Conservation (phyloP, 1,140 invertebrate species). For the Drosophila micromelanica region DNA sequence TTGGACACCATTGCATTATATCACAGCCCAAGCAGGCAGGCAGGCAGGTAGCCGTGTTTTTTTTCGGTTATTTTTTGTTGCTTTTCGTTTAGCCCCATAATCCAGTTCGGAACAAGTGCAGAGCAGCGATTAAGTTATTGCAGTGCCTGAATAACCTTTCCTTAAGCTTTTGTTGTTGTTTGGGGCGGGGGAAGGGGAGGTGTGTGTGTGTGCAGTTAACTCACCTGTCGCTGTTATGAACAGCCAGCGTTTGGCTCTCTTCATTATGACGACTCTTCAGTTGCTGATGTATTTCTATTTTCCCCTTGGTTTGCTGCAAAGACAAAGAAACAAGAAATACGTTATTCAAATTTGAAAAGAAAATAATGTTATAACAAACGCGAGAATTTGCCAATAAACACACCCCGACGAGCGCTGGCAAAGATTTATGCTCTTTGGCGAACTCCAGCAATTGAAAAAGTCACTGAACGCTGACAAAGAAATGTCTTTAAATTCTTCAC, state of each 20-base stretch:
- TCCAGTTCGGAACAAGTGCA: slow-evolving; percentile 18
- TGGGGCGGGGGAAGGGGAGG: too few relatives aligned
- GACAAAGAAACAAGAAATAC: slow-evolving; percentile 20
- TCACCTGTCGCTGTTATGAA: slow-evolving; percentile 72
- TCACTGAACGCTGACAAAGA: slow-evolving; percentile 56
- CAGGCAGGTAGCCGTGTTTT: slow-evolving; percentile 7
- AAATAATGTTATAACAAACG: slow-evolving; percentile 19
- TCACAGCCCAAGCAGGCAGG: slow-evolving; percentile 26
- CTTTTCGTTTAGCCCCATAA: slow-evolving; percentile 22
- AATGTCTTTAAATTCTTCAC: slow-evolving; percentile 20
- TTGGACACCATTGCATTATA: slow-evolving; percentile 26
- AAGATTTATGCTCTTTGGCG: slow-evolving; percentile 44
- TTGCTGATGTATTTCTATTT: slow-evolving; percentile 24
- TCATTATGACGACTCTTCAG: slow-evolving; percentile 63
- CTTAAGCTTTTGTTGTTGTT: not conserved
- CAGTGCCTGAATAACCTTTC: slow-evolving; percentile 22
- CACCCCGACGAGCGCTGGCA: not conserved
- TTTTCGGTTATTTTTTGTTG: slow-evolving; percentile 24
- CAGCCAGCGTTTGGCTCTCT: slow-evolving; percentile 75
- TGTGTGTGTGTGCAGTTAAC: slow-evolving; percentile 13
- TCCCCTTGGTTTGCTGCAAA: slow-evolving; percentile 44
- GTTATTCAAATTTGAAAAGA: slow-evolving; percentile 44
- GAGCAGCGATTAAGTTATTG: slow-evolving; percentile 14
- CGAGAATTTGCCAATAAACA: slow-evolving; percentile 32
- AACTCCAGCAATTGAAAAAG: slow-evolving; percentile 16